A percentile compares a stretch with the other conserved stretches of the same genome.
phyloP scores from a whole-genome alignment of 2,888 invertebrate species.

The Dryadula phaetusa region DNA sequence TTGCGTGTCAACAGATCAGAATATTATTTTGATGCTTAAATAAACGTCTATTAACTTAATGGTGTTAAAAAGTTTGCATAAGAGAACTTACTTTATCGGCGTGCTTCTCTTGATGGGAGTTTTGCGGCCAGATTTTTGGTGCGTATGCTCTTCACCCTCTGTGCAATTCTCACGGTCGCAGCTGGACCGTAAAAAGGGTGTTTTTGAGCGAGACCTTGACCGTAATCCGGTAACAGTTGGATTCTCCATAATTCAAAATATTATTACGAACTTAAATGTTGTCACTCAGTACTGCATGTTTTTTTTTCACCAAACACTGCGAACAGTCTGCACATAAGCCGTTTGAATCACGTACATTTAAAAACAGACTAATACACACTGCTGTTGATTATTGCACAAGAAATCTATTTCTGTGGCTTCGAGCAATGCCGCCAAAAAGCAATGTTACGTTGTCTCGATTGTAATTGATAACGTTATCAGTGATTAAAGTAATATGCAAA shows the following conservation, averaged over 20 bases:
- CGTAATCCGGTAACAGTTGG: slow-evolving; percentile 82
- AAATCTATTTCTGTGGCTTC: slow-evolving; percentile 80
- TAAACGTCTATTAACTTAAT: neutral
- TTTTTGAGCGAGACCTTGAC: slow-evolving; percentile 88
- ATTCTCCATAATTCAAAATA: slow-evolving; percentile 66
- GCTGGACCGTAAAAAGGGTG: slow-evolving; percentile 86
- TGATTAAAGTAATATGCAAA: slow-evolving; percentile 28
- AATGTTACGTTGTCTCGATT: slow-evolving; percentile 60
- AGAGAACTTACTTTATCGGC: slow-evolving; percentile 75
- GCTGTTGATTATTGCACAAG: slow-evolving; percentile 72
- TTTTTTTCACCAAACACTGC: slow-evolving; percentile 53
- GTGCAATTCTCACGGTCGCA: slow-evolving; percentile 84
- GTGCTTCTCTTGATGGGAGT: slow-evolving; percentile 78
- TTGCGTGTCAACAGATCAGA: neutral
- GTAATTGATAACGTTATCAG: slow-evolving; percentile 42
- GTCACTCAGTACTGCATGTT: slow-evolving; percentile 43
- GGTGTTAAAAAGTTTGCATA: neutral
- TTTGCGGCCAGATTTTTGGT: slow-evolving; percentile 78
- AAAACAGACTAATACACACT: slow-evolving; percentile 54
- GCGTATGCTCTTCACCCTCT: slow-evolving; percentile 80
- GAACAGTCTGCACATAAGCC: slow-evolving; percentile 41
- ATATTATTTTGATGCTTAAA: neutral
- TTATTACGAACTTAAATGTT: slow-evolving; percentile 37
- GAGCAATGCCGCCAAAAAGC: slow-evolving; percentile 80
- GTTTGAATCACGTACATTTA: slow-evolving; percentile 54